These are phyloP conservation scores for Thysanoteuthis rhombus DNA, from an alignment of 2,888 invertebrate genomes.

Conservation along the genomic window DNA sequence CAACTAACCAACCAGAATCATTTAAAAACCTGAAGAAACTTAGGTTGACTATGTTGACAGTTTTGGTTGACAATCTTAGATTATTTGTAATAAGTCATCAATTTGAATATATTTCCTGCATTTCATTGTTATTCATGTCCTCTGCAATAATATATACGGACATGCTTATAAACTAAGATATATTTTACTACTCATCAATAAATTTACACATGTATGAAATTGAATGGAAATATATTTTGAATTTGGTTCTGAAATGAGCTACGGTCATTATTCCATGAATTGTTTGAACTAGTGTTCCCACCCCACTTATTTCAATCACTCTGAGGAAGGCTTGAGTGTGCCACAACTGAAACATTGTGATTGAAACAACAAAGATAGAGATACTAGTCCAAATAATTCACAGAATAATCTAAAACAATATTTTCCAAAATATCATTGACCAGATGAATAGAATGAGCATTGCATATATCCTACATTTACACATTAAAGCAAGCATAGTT, in stretches of 20 bases:
- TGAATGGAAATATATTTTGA: background rate
- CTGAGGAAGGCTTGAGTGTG: background rate
- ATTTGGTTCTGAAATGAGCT: background rate
- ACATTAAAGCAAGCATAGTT: background rate
- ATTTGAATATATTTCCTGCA: background rate
- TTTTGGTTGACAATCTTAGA: no score
- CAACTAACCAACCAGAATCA: no score
- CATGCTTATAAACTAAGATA: background rate
- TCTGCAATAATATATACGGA: background rate
- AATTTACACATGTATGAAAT: no score
- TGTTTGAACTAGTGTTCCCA: background rate
- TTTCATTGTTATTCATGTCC: background rate
- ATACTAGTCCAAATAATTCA: background rate
- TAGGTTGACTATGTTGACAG: no score
- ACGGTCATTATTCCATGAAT: background rate
- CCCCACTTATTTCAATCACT: background rate
- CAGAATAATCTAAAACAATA: background rate
- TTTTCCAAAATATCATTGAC: background rate
- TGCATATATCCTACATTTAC: background rate
- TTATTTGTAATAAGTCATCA: no score
- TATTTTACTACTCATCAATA: no score
- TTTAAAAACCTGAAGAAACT: no score
- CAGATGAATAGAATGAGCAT: background rate
- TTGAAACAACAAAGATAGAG: background rate
- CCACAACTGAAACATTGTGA: background rate